Evolutionary conservation across 2,888 invertebrate species (phyloP).

Genomic region (Cephus pulcher): DNA sequence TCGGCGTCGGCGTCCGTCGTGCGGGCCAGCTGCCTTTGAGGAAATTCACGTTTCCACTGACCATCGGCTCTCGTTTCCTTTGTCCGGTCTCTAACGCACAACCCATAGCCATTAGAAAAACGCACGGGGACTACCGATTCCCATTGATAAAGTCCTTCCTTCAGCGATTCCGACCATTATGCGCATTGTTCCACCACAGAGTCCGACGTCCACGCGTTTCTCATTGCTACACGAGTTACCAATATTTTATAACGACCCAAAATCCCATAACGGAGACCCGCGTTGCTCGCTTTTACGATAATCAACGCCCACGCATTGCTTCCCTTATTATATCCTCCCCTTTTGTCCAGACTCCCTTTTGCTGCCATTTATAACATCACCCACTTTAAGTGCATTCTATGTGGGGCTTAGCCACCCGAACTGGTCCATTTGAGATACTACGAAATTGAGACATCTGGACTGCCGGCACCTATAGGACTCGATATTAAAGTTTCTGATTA

Average conservation of each 20-base stretch:
- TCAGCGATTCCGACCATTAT: conserved; percentile 2
- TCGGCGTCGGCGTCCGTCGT: conserved; percentile 34
- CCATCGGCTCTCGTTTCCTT: conserved; percentile 31
- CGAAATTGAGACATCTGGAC: neutral
- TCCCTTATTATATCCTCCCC: neutral
- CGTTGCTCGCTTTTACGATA: conserved; percentile 30
- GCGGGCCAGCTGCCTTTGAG: conserved; percentile 31
- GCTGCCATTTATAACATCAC: neutral
- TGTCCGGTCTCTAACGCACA: conserved; percentile 1
- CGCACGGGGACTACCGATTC: conserved; percentile 43
- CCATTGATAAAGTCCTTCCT: conserved; percentile 53
- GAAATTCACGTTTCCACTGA: conserved; percentile 26
- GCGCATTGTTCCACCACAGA: conserved; percentile 26
- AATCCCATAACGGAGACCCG: conserved; percentile 31
- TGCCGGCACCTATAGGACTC: neutral
- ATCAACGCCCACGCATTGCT: conserved; percentile 42
- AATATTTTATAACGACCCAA: conserved; percentile 30
- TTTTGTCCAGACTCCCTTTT: neutral
- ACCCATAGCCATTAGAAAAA: conserved; percentile 47
- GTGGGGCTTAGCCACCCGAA: neutral
- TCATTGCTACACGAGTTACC: neutral
- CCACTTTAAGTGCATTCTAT: neutral
- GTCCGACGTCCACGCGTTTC: conserved; percentile 16
- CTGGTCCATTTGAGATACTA: neutral
- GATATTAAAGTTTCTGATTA: neutral